Evolutionary conservation across 2,113 vertebrate species (phyloP).

Genomic region (Gadus chalcogrammus): DNA sequence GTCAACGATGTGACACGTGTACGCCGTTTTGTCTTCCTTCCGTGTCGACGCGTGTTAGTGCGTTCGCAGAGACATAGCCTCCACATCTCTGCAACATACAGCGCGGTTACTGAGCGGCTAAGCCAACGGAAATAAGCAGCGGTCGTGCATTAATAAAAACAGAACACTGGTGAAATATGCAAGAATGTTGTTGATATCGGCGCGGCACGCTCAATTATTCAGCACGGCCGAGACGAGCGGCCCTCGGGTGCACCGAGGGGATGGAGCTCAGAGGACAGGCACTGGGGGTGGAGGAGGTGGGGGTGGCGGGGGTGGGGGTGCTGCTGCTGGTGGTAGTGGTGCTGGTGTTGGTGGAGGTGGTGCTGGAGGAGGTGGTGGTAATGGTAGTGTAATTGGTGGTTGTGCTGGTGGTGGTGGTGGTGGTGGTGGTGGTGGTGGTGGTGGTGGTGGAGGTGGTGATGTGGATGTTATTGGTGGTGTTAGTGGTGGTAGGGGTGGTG

Average conservation of each 20-base stretch:
- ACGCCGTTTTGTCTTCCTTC: conserved; percentile 26
- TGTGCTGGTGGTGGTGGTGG: no score
- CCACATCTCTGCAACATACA: conserved; percentile 22
- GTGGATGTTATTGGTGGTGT: no score
- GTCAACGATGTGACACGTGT: conserved; percentile 2
- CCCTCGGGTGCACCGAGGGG: conserved; percentile 35
- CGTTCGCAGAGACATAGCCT: conserved; percentile 41
- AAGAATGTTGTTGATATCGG: conserved; percentile 60
- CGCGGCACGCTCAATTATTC: conserved; percentile 68
- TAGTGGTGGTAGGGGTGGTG: no score
- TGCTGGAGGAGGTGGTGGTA: no score
- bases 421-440: no score
- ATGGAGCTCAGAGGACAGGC: conserved; percentile 55
- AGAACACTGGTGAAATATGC: conserved; percentile 68
- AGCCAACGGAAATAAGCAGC: conserved; percentile 26
- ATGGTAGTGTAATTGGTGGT: no score
- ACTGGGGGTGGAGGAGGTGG: background rate
- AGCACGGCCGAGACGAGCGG: conserved; percentile 52
- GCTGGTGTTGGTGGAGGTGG: no score
- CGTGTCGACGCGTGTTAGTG: conserved; percentile 23
- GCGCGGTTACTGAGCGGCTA: conserved; percentile 1
- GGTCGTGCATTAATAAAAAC: conserved; percentile 57
- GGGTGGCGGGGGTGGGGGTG: no score
- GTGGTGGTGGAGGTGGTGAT: no score
- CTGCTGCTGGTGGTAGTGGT: no score